Percentiles rank a stretch among this genome's conserved stretches.
Conservation (phyloP, 2,113 vertebrate species). For the Addax nasomaculatus region DNA sequence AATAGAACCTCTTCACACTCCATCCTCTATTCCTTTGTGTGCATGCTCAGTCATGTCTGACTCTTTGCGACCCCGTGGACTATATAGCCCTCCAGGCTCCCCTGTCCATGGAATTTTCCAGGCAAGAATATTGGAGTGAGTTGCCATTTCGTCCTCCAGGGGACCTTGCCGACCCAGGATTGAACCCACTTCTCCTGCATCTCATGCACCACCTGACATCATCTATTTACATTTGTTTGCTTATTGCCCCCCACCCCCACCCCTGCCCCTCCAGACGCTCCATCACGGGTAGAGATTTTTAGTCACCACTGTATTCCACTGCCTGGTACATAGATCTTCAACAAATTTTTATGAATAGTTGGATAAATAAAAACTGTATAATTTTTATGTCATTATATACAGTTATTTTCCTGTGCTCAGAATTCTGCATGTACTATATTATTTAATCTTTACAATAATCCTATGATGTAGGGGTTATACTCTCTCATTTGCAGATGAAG, state of each 20-base stretch:
- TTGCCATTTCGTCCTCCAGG: neutral
- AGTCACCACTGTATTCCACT: neutral
- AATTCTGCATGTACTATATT: neutral
- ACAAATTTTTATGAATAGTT: neutral
- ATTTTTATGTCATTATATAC: neutral
- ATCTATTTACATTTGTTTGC: neutral
- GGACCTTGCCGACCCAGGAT: neutral
- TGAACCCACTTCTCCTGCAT: neutral
- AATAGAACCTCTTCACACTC: neutral
- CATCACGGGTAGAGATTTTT: neutral
- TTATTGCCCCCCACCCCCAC: neutral
- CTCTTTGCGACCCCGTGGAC: neutral
- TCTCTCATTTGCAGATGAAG: neutral
- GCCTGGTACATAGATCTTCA: neutral
- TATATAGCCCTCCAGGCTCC: neutral
- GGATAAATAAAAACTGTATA: neutral
- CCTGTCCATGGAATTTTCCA: neutral
- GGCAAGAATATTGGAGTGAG: neutral
- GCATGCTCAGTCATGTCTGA: neutral
- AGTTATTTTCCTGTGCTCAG: neutral
- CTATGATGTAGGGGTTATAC: neutral
- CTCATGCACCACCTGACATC: neutral
- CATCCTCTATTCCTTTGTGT: neutral
- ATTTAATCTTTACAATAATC: neutral
- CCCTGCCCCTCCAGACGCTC: neutral